A percentile compares a stretch with the other conserved stretches of the same genome.
phyloP scores from a whole-genome alignment of 2,113 vertebrate species.

The Embiotoca jacksoni region DNA sequence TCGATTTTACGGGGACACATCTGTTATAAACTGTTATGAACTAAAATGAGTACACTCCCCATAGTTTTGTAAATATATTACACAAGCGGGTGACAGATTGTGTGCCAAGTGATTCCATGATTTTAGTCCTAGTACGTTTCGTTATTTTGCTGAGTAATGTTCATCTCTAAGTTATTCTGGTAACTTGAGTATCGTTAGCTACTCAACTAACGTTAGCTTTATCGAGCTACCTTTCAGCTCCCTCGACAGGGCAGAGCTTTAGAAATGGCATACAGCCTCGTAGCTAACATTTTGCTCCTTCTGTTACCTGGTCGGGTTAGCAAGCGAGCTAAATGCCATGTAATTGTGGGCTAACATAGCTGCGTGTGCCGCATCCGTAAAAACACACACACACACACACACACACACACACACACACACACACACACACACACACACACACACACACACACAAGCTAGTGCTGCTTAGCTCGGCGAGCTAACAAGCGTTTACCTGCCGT shows the following conservation, averaged over 20 bases:
- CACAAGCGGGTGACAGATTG: background rate
- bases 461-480: constrained; percentile 70
- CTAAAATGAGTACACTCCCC: too few relatives aligned
- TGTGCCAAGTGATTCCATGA: background rate
- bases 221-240: constrained; percentile 29
- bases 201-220: constrained; percentile 23
- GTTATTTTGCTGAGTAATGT: constrained; percentile 35
- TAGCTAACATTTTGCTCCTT: background rate
- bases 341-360: constrained; percentile 44
- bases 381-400: constrained; percentile 6
- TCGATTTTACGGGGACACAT: too few relatives aligned
- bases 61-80: background rate
- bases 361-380: constrained; percentile 58
- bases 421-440: constrained; percentile 10
- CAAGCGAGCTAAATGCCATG: constrained; percentile 23
- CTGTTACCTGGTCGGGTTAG: background rate
- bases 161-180: constrained; percentile 61
- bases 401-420: constrained; percentile 14
- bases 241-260: background rate
- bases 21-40: too few relatives aligned
- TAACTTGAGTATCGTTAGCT: constrained; percentile 50
- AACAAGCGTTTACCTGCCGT: constrained; percentile 31
- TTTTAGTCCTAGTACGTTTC: background rate
- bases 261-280: background rate
- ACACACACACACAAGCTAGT: constrained; percentile 51